Conservation (phyloP, 2,888 invertebrate species). For the Malachius bipustulatus region DNA sequence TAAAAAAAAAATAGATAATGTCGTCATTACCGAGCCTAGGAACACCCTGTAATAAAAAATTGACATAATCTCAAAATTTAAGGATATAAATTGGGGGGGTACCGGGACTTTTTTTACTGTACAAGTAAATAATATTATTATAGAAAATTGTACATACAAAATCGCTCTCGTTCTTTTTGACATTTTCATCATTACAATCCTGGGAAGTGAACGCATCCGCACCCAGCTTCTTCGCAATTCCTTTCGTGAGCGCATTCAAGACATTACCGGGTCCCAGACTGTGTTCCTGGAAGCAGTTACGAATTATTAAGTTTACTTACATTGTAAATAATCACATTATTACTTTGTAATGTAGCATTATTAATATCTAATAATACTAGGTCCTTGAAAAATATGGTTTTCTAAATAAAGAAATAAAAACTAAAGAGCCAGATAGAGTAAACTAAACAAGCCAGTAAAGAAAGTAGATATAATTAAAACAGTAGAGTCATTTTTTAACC, state of each 20-base stretch:
- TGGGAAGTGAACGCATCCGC: constrained; percentile 51
- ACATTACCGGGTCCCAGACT: constrained; percentile 38
- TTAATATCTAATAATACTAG: not conserved
- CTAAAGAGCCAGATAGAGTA: no score
- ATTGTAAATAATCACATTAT: not conserved
- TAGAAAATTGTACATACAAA: no score
- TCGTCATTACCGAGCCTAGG: no score
- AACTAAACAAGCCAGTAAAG: no score
- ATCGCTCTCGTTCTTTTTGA: constrained; percentile 21
- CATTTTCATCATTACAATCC: constrained; percentile 44
- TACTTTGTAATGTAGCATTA: not conserved
- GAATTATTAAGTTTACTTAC: constrained; percentile 1
- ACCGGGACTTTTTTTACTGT: no score
- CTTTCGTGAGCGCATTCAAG: constrained; percentile 57
- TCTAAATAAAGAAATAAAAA: constrained; percentile 1
- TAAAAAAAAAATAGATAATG: no score
- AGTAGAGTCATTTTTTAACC: no score
- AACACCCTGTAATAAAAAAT: no score
- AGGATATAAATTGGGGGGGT: no score
- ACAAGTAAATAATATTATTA: no score
- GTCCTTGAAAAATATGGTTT: not conserved
- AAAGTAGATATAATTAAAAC: no score
- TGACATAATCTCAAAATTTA: no score
- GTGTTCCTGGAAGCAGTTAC: constrained; percentile 28
- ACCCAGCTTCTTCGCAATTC: constrained; percentile 65